A percentile compares a stretch with the other conserved stretches of the same genome.
Conservation (phyloP, 2,797 vertebrate species). For the Diceros bicornis region DNA sequence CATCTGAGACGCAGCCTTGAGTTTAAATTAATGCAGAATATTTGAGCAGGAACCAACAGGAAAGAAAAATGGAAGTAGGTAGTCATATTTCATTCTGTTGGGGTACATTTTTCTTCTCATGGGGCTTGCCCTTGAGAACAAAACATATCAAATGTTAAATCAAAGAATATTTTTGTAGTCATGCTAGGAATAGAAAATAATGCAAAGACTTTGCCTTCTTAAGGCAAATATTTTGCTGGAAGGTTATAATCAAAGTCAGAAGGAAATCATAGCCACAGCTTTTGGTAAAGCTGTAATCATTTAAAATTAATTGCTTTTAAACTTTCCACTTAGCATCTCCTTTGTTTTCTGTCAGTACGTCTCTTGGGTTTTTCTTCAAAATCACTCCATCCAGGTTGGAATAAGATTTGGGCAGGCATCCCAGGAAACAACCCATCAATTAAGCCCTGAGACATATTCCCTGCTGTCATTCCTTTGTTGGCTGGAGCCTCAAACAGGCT, state of each 20-base stretch:
- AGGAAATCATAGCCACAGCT: conserved; percentile 80
- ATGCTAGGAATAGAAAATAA: conserved; percentile 87
- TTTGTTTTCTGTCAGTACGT: conserved; percentile 62
- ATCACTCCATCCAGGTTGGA: conserved; percentile 49
- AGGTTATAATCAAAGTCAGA: conserved; percentile 89
- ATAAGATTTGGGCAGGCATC: conserved; percentile 47
- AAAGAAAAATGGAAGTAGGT: conserved; percentile 88
- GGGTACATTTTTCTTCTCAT: conserved; percentile 87
- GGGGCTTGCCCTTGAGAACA: conserved; percentile 89
- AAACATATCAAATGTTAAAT: conserved; percentile 89
- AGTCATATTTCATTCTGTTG: conserved; percentile 89
- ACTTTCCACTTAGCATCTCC: conserved; percentile 69
- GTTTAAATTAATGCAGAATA: conserved; percentile 88
- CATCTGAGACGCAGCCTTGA: conserved; percentile 74
- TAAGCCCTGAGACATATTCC: neutral
- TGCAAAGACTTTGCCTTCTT: conserved; percentile 79
- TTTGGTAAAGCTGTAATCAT: conserved; percentile 77
- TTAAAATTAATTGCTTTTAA: conserved; percentile 81
- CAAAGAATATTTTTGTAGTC: conserved; percentile 86
- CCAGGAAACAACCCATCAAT: neutral
- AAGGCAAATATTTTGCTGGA: conserved; percentile 83
- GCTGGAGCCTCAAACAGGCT: neutral
- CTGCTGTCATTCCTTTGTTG: neutral
- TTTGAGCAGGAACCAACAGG: conserved; percentile 86
- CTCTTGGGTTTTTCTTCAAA: conserved; percentile 61